Evolutionary conservation across 2,113 vertebrate genomes (phyloP).

Genomic region (Crotalus tigris): DNA sequence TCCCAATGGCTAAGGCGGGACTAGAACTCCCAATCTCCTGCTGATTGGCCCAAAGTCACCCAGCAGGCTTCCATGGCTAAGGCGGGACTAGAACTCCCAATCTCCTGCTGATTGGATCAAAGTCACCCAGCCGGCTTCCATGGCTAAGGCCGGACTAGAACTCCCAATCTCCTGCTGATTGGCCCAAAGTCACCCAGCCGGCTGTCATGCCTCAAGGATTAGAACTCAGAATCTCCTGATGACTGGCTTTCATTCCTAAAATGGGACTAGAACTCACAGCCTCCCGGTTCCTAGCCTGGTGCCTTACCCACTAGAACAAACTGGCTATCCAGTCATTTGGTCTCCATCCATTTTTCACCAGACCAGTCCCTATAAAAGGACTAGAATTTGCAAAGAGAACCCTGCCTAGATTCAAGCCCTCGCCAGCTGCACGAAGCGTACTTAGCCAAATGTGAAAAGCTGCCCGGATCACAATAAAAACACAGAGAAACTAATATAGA

Average conservation of each 20-base stretch:
- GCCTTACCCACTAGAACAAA: neutral
- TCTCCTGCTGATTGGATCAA: too few species aligned
- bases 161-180: neutral
- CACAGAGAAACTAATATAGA: conserved; percentile 18
- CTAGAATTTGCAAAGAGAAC: neutral
- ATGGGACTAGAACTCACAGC: neutral
- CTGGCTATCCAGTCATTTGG: neutral
- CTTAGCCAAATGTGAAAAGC: neutral
- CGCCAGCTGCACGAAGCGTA: neutral
- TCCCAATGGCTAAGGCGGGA: neutral
- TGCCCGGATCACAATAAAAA: neutral
- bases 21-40: too few species aligned
- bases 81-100: too few species aligned
- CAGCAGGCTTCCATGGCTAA: neutral
- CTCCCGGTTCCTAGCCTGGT: neutral
- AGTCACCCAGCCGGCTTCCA: too few species aligned
- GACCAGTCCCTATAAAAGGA: neutral
- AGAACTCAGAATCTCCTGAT: neutral
- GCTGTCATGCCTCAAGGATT: neutral
- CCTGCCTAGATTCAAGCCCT: neutral
- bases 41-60: neutral
- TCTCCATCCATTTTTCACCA: neutral
- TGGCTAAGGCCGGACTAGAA: neutral
- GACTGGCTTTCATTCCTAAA: neutral
- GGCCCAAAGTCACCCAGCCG: neutral